Base-by-base conservation (phyloP, 2,113 vertebrate genomes). In the Lanius collurio region DNA sequence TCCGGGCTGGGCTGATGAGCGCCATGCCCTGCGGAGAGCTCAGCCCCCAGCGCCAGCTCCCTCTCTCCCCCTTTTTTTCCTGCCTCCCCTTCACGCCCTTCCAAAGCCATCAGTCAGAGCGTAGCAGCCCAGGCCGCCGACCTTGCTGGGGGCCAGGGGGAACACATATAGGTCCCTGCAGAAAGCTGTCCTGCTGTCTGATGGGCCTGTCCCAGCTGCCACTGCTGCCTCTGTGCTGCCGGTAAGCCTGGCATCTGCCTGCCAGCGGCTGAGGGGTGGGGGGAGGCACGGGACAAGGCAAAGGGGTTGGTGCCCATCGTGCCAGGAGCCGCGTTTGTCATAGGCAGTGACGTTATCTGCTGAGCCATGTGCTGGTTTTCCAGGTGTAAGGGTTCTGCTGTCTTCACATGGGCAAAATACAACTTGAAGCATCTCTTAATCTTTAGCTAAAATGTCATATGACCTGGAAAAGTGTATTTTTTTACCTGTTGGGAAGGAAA, bases 81-180 rank as follows among this genome's bases (percentile, higher is more conserved):
- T 92, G 63, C 75, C 94, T 98, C 97, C 97, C 98, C 98, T 99
- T 99, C 98, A 98, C 96, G 98, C 98, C 98, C 95, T 96, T 98
- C 98, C 98, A 98, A 98, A 97, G 97, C 79, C 59, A 99, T 99
- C 98, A 98, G 97, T 98, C 97, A 95, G 95, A 95, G 80, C 1
- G 0, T 3, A 27, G 94, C 60, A 73, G 83, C 90, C 95, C 8
- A 11, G 27, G 37, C 47, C 2, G 3, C 92, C 19, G 96, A 98
- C 98, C 98, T 98, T 98, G 98, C 98, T 98, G 92, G 92, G 95
- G 98, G 98, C 96, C 73, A 98, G 97, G 84, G 82, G 84, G 64
- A 96, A 42, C 30, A 94, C 37, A 95, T 96, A 95, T 89, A 97
- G 96, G 81, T 3, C 3, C 50, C 55, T 55, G 82, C 41, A 33